Evolutionary conservation across 2,797 vertebrate species (phyloP).

Genomic region (Agapornis canus): DNA sequence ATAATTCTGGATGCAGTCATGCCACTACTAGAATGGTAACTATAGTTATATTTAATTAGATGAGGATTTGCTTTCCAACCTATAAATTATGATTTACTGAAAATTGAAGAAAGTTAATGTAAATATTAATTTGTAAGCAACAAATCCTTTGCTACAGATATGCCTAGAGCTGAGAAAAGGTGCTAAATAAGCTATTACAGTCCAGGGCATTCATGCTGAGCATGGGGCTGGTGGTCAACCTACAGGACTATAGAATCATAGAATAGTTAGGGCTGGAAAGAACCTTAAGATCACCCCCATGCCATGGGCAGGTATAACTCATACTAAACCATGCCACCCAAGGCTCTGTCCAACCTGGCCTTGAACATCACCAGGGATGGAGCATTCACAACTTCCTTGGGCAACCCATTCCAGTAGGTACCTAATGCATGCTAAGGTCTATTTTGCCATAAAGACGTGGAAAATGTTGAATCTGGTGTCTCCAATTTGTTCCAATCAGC

Average conservation of each 20-base stretch:
- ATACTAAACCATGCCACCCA: neutral
- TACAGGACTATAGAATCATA: neutral
- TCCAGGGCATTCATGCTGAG: neutral
- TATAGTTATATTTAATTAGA: neutral
- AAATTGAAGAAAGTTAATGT: neutral
- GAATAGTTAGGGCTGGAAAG: no score
- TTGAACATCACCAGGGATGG: neutral
- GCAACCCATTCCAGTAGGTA: neutral
- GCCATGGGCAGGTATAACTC: neutral
- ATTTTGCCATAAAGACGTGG: neutral
- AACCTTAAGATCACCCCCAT: neutral
- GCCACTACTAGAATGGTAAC: neutral
- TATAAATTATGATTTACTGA: neutral
- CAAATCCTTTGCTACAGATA: neutral
- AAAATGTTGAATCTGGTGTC: neutral
- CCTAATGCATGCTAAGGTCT: no score
- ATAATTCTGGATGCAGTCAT: neutral
- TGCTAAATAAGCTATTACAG: neutral
- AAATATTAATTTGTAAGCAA: neutral
- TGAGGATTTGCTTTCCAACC: neutral
- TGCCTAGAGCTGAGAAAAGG: neutral
- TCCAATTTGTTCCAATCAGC: fast-evolving
- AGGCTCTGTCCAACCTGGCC: neutral
- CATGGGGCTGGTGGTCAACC: neutral
- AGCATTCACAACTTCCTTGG: neutral